Evolutionary conservation across 1,140 invertebrate genomes (phyloP), one percentile per base, ranked within the genome.

Genomic region (Acyrthosiphon pisum): DNA sequence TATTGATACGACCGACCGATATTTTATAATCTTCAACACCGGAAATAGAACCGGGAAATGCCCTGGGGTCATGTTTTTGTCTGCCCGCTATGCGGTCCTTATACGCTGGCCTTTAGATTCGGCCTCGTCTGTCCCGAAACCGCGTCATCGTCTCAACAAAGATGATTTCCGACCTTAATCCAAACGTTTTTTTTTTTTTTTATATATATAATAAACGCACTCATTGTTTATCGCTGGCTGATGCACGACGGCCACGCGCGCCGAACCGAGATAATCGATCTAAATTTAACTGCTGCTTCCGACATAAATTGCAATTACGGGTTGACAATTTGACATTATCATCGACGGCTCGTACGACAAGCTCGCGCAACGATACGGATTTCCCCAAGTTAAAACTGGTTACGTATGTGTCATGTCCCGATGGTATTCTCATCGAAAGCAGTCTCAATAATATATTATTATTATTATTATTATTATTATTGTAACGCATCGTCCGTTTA

Each of bases 21-120:
- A 41, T 90, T 68, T 87, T 48, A 87, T 46, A 14, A 86, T 86
- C 44, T 86, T 37, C 26, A 4, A 89, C 50, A 89, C 50, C 88
- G 88, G 88, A 89, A 89, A 89, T 89, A 89, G 88, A 89, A 89
- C 50, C 48, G 88, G 88, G 88, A 56, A 89, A 89, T 56, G 48
- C 88, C 88, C 48, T 37, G 50, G 88, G 50, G 88, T 37, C 50
- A 41, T 18, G n/a, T 53, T 56, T 50, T 89, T 56, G 88, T 41
- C 20, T 53, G 20, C n/a, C 20, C 88, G 35, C 23, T 50, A 14
- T 35, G n/a, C 23, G 88, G n/a, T 53, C n/a, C 60, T 35, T 56
- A 37, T 26, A 89, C 87, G 88, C 37, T 53, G 88, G 53, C 88
- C 88, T 89, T 89, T 89, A 89, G n/a, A 56, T 89, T 56, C 23